These are phyloP conservation scores for Papilio dardanus DNA, from an alignment of 1,140 invertebrate species.

Conservation along the genomic window DNA sequence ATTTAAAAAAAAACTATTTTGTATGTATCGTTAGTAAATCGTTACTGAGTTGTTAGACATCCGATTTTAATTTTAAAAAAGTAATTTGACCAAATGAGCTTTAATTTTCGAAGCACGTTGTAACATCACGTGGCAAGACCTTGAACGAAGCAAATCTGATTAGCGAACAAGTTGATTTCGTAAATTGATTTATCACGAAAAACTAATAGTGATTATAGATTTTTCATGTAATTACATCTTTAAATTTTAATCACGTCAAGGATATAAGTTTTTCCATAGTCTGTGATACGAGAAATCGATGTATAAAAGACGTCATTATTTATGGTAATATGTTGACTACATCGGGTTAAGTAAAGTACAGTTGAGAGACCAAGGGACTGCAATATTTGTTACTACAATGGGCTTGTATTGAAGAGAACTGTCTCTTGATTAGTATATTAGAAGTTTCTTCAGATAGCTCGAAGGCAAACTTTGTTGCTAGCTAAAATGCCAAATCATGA, in stretches of 20 bases:
- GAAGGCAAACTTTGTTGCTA: no score
- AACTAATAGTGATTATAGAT: constrained; percentile 4
- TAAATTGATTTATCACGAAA: constrained; percentile 54
- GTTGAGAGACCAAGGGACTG: no score
- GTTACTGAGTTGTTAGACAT: neutral
- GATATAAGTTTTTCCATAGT: no score
- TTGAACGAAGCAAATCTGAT: constrained; percentile 51
- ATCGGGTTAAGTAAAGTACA: no score
- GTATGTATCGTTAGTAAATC: neutral
- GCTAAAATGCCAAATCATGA: no score
- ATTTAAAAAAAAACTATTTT: neutral
- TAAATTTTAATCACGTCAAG: neutral
- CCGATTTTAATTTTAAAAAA: neutral
- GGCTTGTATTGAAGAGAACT: no score
- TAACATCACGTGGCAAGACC: constrained; percentile 36
- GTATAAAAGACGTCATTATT: no score
- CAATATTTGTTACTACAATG: no score
- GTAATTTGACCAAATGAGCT: constrained; percentile 46
- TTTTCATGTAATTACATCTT: constrained; percentile 15
- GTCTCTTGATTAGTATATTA: no score
- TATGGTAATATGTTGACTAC: no score
- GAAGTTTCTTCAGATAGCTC: no score
- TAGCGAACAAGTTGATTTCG: constrained; percentile 41
- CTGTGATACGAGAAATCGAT: no score
- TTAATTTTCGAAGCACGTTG: constrained; percentile 35